Conservation (phyloP, 2,113 vertebrate species). For the Poecile atricapillus region DNA sequence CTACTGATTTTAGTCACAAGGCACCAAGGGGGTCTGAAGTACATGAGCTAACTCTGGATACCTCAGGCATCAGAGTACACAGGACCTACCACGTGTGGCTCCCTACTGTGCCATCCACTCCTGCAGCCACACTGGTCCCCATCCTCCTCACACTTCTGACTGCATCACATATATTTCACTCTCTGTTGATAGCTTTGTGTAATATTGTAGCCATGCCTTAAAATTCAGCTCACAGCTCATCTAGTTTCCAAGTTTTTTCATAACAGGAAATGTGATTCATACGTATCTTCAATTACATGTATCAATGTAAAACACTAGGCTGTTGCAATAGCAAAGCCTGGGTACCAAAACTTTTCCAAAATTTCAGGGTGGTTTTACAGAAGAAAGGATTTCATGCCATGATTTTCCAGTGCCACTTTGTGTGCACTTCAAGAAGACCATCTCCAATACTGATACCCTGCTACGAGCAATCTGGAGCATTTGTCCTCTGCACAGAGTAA, state of each 20-base stretch:
- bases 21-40: not conserved
- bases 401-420: not conserved
- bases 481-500: not conserved
- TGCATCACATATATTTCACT: not conserved
- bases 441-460: not conserved
- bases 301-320: not conserved
- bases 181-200: not conserved
- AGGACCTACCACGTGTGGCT: not conserved
- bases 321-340: constrained; percentile 10
- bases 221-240: constrained; percentile 29
- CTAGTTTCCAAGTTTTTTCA: constrained; percentile 15
- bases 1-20: not conserved
- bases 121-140: not conserved
- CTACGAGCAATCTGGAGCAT: not conserved
- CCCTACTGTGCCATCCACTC: not conserved
- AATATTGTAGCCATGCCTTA: constrained; percentile 1
- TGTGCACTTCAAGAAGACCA: not conserved
- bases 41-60: not conserved
- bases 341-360: not conserved
- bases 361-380: not conserved
- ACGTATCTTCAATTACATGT: not conserved
- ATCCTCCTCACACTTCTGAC: not conserved
- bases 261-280: constrained; percentile 49
- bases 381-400: not conserved
- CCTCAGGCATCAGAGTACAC: not conserved